These are phyloP conservation scores for Microcebus griseorufus DNA, from an alignment of 2,113 vertebrate genomes.

Conservation along the genomic window DNA sequence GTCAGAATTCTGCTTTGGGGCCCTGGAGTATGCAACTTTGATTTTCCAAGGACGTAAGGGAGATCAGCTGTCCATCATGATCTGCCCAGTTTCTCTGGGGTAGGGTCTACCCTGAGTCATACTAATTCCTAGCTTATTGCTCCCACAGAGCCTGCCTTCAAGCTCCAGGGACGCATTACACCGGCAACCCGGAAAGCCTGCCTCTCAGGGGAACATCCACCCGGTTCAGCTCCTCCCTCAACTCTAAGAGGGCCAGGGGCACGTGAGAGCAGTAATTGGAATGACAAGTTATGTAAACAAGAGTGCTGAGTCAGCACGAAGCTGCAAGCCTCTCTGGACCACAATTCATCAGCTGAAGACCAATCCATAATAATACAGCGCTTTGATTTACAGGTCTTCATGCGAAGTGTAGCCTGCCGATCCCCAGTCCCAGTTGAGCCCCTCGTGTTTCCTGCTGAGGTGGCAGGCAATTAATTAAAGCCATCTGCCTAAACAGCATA, in stretches of 20 bases:
- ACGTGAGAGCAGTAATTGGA: background rate
- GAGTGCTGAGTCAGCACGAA: background rate
- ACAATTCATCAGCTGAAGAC: background rate
- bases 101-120: background rate
- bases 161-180: background rate
- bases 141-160: background rate
- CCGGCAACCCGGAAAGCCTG: background rate
- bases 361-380: background rate
- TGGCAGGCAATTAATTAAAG: background rate
- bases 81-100: background rate
- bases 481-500: background rate
- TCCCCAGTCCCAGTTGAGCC: accelerated
- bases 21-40: background rate
- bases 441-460: background rate
- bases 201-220: background rate
- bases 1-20: background rate
- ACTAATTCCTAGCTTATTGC: background rate
- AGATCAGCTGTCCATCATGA: background rate
- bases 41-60: background rate
- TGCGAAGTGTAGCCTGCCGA: background rate
- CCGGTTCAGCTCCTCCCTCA: background rate
- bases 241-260: background rate
- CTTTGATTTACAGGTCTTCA: background rate
- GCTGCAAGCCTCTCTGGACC: background rate
- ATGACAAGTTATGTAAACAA: background rate